phyloP scores from a whole-genome alignment of 2,888 invertebrate species.

The Alentia gelatinosa region DNA sequence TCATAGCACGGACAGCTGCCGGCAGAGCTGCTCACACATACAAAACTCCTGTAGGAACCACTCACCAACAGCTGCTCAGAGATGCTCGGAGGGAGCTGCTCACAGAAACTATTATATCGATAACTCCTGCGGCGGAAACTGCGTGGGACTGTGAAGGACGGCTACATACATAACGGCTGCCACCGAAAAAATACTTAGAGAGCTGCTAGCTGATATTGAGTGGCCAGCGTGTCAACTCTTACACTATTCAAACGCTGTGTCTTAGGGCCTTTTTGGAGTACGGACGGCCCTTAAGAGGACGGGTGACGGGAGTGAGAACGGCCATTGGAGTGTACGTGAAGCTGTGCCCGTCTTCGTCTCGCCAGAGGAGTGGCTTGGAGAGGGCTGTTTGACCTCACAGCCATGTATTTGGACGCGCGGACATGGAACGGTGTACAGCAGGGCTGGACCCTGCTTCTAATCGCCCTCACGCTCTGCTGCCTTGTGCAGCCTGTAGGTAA shows the following conservation, averaged over 20 bases:
- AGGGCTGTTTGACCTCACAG: no score
- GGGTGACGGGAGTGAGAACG: not conserved
- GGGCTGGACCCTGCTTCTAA: not conserved
- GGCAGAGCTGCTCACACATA: not conserved
- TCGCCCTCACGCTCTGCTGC: not conserved
- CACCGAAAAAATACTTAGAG: not conserved
- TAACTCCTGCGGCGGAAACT: no score
- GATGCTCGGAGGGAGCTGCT: not conserved
- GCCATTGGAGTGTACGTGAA: not conserved
- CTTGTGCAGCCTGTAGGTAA: conserved; percentile 22
- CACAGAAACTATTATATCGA: not conserved
- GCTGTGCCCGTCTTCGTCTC: no score
- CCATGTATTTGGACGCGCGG: no score
- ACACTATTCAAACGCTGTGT: no score
- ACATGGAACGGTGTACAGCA: not conserved
- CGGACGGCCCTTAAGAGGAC: not conserved
- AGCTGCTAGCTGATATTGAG: not conserved
- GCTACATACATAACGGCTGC: no score
- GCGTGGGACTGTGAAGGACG: no score
- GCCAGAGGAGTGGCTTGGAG: no score
- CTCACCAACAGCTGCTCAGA: not conserved
- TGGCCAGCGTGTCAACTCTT: no score
- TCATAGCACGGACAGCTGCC: not conserved
- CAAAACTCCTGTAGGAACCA: not conserved
- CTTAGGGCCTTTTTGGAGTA: not conserved